Base-by-base conservation (phyloP, 2,888 invertebrate species). In the Tipula vernalis region DNA sequence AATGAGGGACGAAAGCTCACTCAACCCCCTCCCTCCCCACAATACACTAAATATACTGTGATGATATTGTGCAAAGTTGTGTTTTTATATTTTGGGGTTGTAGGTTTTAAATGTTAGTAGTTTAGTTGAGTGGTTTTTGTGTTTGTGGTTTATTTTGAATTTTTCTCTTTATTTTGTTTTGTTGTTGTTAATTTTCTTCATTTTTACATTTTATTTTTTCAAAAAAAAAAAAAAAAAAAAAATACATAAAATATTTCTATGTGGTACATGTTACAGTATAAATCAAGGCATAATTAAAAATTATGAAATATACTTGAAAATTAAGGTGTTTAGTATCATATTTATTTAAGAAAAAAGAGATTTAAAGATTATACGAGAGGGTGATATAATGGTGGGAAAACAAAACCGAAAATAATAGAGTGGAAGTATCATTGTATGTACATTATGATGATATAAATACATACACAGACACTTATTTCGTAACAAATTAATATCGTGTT, bases 41-140 rank as follows among this genome's bases (percentile, higher is more conserved):
- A n/a, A 57, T 71, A 71, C 28, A 71, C 71, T 10, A 8, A 6
- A 15, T 8, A 51, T 71, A 71, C 71, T 71, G 71, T 71, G 71
- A 71, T 71, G 18, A 71, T 71, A 71, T 71, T 71, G 71, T 71
- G 71, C 71, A 71, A 71, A 71, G 28, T 71, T 71, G 71, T 71
- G 71, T 71, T 71, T 71, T 71, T 71, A 71, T 71, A 71, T 71
- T 71, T 71, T 71, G 71, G 71, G 71, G 71, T 71, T 71, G 71
- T 71, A 71, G 71, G 71, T 71, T 71, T 71, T 71, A 71, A 71
- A 71, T 71, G 71, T 71, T 71, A 84, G 84, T 36, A 84, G 84
- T 36, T 84, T 84, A 84, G 84, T 84, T 84, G 84, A 84, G 84
- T 84, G 84, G 84, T 84, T 84, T 84, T 84, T 84, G 84, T 84